A percentile compares a stretch with the other conserved stretches of the same genome.
Evolutionary conservation across 2,113 vertebrate species (phyloP).

Genomic region (Micronycteris hirsuta): DNA sequence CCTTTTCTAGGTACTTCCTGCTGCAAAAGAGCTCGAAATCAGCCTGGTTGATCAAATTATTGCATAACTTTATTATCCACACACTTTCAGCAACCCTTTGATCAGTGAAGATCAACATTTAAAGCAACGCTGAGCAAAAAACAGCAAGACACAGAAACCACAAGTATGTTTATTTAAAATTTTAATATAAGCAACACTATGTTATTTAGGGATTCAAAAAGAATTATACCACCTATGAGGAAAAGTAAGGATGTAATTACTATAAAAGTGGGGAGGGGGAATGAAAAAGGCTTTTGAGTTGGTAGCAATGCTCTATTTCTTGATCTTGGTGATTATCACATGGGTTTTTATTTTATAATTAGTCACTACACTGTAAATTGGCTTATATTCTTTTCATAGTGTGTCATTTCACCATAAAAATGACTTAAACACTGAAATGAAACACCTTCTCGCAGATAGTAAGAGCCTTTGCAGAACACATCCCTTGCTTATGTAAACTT

Average conservation of each 20-base stretch:
- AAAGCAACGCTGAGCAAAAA: not conserved
- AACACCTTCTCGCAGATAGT: not conserved
- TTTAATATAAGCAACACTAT: conserved; percentile 22
- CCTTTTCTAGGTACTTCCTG: not conserved
- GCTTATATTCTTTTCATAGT: not conserved
- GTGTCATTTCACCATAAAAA: not conserved
- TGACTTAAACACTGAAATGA: not conserved
- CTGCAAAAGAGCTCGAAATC: not conserved
- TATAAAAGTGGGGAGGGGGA: not conserved
- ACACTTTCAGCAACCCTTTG: not conserved
- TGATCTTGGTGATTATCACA: not conserved
- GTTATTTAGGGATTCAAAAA: conserved; percentile 8
- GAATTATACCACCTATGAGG: not conserved
- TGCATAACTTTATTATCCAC: not conserved
- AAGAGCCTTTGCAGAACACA: not conserved
- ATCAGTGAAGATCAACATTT: not conserved
- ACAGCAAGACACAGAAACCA: not conserved
- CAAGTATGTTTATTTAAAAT: not conserved
- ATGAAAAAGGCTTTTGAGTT: not conserved
- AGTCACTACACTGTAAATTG: not conserved
- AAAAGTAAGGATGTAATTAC: not conserved
- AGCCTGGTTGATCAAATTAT: not conserved
- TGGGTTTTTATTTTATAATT: not conserved
- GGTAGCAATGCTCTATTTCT: not conserved
- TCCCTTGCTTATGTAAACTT: not conserved